Base-by-base conservation (phyloP, 2,888 invertebrate genomes). In the Meteorus colon region DNA sequence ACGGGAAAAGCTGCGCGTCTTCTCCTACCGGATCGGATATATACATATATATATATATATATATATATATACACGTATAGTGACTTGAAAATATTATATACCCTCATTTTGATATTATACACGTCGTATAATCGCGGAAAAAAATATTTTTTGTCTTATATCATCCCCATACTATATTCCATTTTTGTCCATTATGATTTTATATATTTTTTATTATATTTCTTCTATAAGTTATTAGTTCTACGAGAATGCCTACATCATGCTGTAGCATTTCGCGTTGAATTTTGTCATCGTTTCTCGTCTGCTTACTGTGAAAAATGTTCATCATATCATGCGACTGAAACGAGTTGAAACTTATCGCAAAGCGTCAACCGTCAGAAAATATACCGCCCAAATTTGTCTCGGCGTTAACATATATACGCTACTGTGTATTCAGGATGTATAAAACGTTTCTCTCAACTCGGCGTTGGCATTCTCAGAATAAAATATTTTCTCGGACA, bases 1-100 rank as follows among this genome's bases (percentile, higher is more conserved):
- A 84, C 67, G 55, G 83, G 85, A 86, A 86, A 86, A 86, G 86
- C 65, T 76, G 71, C 12, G 70, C 76, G 59, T 70, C 74, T 76
- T 72, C 45, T 41, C 65, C 24, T 37, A 65, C 34, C 34, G 41
- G 6, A 62, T 55, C 5, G n/a, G 19, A 48, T 48, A 16, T n/a
- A n/a, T 48, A 48, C 14, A 48, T 48, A 48, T 16, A 67, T 41
- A 27, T 24, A 67, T 41, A 27, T 24, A 48, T 48, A 16, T n/a
- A n/a, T 48, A 48, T 4, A 48, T 48, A 48, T 16, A 67, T 41
- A 27, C 12, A 41, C 8, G 41, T 41, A 41, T 41, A 16, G 19
- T 45, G 27, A 29, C n/a, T 24, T 27, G 24, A 29, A 68, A 48
- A 10, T 51, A 48, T 29, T 48, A 68, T 34, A 41, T 12, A 24